Percentiles rank a stretch among this genome's conserved stretches.
These are phyloP conservation scores for Cryptotermes secundus DNA, from an alignment of 1,140 invertebrate genomes.

Conservation along the genomic window DNA sequence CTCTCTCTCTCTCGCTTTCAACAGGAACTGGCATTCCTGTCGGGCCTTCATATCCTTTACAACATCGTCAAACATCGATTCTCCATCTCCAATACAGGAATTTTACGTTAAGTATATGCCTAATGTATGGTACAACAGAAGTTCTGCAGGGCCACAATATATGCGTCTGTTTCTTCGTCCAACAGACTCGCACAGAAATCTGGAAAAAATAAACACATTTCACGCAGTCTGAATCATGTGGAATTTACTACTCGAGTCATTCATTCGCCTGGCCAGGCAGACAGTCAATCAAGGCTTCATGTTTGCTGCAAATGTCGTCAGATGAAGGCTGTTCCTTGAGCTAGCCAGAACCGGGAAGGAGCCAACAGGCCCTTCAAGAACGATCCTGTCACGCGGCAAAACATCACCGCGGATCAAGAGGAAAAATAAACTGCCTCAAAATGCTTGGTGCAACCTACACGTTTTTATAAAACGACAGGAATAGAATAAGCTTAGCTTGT, in stretches of 20 bases:
- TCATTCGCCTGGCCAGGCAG: not conserved
- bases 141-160: not conserved
- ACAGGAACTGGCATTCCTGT: not conserved
- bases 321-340: not conserved
- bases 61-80: not conserved
- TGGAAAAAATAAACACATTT: not conserved
- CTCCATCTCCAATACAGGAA: not conserved
- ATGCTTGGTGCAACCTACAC: not conserved
- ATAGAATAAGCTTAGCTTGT: not conserved
- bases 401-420: not conserved
- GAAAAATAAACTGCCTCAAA: not conserved
- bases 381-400: not conserved
- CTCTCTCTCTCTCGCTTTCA: not conserved
- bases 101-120: not conserved
- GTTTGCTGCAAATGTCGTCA: no score
- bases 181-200: not conserved
- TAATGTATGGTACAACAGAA: not conserved
- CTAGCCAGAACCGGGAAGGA: not conserved
- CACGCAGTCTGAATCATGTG: not conserved
- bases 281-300: not conserved
- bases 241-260: conserved; percentile 5
- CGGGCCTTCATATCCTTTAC: not conserved
- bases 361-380: not conserved
- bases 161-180: not conserved
- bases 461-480: conserved; percentile 17